These are phyloP conservation scores for Megaustenia siamemsis DNA, from an alignment of 2,888 invertebrate genomes.

Conservation along the genomic window DNA sequence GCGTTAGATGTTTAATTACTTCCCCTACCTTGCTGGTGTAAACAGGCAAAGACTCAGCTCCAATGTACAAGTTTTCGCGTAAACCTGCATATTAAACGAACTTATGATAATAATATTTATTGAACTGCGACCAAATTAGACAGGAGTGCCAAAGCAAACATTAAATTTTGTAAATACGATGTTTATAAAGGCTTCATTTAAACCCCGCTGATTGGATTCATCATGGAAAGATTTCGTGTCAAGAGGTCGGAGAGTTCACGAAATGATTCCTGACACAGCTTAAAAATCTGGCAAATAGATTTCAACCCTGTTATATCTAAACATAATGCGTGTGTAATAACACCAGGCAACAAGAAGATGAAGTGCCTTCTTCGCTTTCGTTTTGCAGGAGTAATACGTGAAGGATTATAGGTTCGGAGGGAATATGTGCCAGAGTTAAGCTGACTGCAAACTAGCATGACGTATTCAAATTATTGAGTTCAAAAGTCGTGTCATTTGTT, in stretches of 20 bases:
- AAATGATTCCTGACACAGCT: conserved; percentile 23
- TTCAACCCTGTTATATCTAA: neutral
- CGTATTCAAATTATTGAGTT: too few species aligned
- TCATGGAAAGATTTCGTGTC: conserved; percentile 29
- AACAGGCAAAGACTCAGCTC: conserved; percentile 31
- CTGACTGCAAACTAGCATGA: too few species aligned
- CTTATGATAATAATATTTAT: conserved; percentile 43
- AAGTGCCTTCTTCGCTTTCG: neutral
- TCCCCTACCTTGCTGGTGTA: neutral
- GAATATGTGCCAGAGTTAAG: too few species aligned
- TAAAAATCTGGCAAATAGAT: conserved; percentile 13
- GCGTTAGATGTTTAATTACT: conserved; percentile 43
- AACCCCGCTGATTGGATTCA: conserved; percentile 36
- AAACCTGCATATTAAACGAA: conserved; percentile 37
- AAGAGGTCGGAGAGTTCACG: conserved; percentile 13
- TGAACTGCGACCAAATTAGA: conserved; percentile 32
- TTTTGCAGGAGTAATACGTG: neutral
- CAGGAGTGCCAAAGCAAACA: conserved; percentile 38
- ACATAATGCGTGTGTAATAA: neutral
- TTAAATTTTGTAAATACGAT: conserved; percentile 36
- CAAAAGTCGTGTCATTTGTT: too few species aligned
- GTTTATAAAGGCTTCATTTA: conserved; percentile 28
- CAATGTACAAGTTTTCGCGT: neutral
- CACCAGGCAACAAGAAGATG: neutral
- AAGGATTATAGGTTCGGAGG: neutral